Evolutionary conservation across 2,888 invertebrate genomes (phyloP).

Genomic region (Patella caerulea): DNA sequence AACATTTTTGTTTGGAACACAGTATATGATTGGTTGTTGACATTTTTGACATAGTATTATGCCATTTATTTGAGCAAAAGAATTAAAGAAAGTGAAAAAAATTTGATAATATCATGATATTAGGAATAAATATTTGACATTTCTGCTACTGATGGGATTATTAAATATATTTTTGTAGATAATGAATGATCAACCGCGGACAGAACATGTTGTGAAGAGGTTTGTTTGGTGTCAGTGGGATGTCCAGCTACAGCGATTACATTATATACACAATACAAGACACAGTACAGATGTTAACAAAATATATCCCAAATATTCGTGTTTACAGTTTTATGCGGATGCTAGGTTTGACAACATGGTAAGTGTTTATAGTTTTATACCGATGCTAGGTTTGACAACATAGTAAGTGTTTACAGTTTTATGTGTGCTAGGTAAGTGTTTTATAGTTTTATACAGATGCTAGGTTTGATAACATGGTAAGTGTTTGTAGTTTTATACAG

Average conservation of each 20-base stretch:
- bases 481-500: no score
- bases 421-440: no score
- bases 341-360: conserved; percentile 60
- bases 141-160: not conserved
- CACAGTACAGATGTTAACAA: conserved; percentile 21
- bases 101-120: no score
- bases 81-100: no score
- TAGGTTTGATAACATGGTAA: no score
- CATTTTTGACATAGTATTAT: not conserved
- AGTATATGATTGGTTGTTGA: no score
- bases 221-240: conserved; percentile 69
- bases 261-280: conserved; percentile 52
- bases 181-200: conserved; percentile 64
- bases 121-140: no score
- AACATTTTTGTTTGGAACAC: no score
- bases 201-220: conserved; percentile 59
- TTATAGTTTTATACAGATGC: no score
- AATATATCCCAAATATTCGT: conserved; percentile 45
- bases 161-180: conserved; percentile 43
- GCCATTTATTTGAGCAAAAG: no score
- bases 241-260: conserved; percentile 53
- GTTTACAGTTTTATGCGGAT: conserved; percentile 56
- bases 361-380: conserved; percentile 13
- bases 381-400: no score
- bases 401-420: no score